phyloP scores from a whole-genome alignment of 1,140 invertebrate species.

The Venturia canescens region DNA sequence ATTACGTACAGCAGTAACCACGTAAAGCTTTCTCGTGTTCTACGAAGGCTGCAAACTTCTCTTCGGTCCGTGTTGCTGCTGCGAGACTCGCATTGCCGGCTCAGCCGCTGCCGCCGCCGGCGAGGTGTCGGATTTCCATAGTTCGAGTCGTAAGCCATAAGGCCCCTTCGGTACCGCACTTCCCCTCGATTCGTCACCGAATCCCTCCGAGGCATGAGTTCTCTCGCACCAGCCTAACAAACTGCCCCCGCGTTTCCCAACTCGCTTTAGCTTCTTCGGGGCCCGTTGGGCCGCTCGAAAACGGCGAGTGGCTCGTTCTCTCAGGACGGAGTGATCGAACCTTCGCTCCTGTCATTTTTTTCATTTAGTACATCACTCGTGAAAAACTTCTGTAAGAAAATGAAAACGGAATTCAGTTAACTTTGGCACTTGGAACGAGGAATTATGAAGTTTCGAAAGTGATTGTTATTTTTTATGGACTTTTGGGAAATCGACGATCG shows the following conservation, averaged over 20 bases:
- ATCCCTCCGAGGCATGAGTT: conserved; percentile 18
- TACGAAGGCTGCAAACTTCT: conserved; percentile 14
- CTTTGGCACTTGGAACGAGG: no score
- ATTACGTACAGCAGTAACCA: conserved; percentile 8
- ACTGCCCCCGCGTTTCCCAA: not conserved
- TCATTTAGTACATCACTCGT: no score
- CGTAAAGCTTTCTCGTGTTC: conserved; percentile 13
- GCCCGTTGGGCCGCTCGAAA: not conserved
- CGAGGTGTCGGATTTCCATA: conserved; percentile 38
- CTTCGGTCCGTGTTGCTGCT: conserved; percentile 10
- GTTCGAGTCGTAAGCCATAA: conserved; percentile 27
- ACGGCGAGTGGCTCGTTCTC: not conserved
- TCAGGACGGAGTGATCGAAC: not conserved
- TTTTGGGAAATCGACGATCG: no score
- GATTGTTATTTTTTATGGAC: no score
- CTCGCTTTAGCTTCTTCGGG: not conserved
- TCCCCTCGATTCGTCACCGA: not conserved
- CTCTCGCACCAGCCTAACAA: conserved; percentile 9
- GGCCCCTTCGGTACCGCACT: conserved; percentile 33
- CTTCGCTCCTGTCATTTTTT: no score
- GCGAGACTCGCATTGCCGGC: conserved; percentile 4
- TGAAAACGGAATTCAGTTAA: no score
- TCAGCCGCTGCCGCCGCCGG: conserved; percentile 18
- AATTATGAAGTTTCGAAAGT: no score
- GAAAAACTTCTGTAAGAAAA: no score